Conservation (phyloP, 2,113 vertebrate genomes). For the Pimephales promelas region DNA sequence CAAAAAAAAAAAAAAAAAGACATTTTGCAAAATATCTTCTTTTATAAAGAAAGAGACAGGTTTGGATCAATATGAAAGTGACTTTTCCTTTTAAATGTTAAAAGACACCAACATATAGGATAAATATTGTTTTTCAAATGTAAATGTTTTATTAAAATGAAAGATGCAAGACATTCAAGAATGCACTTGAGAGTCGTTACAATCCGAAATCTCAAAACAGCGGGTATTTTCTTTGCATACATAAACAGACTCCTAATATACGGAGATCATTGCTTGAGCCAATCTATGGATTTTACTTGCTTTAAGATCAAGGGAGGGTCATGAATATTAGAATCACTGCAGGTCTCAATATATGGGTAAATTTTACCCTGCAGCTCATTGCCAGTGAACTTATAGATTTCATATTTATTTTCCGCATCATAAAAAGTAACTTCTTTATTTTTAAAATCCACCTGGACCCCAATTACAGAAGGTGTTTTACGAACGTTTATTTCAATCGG, state of each 20-base stretch:
- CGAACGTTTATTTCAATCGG: rapidly evolving
- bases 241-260: not conserved
- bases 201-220: not conserved
- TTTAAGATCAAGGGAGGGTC: conserved; percentile 42
- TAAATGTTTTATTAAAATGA: not conserved
- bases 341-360: conserved; percentile 63
- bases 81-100: not conserved
- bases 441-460: conserved; percentile 63
- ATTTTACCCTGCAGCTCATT: conserved; percentile 48
- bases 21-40: not conserved
- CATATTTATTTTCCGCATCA: conserved; percentile 43
- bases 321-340: conserved; percentile 41
- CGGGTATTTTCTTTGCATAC: not conserved
- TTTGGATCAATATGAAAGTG: not conserved
- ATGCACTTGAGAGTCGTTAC: not conserved
- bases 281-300: conserved; percentile 47
- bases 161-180: not conserved
- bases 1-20: not conserved
- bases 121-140: not conserved
- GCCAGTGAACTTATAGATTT: conserved; percentile 57
- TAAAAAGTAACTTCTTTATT: conserved; percentile 61
- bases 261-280: conserved; percentile 55
- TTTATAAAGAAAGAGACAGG: not conserved
- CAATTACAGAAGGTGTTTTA: conserved; percentile 27
- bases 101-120: not conserved